phyloP scores from a whole-genome alignment of 1,140 invertebrate species.

The Drosophila jambulina region DNA sequence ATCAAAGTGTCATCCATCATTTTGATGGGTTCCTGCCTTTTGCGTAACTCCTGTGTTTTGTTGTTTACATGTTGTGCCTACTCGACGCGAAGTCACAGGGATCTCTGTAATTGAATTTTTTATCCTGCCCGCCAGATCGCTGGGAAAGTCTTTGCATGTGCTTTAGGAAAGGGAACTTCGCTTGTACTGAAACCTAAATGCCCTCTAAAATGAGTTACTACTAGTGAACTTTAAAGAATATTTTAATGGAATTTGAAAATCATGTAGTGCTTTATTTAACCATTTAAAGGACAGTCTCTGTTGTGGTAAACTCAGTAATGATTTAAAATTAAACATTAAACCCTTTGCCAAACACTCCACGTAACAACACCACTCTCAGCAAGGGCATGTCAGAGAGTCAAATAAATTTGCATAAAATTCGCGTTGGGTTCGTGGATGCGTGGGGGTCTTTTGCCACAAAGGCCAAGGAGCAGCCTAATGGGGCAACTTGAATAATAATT shows the following conservation, averaged over 20 bases:
- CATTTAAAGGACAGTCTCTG: no score
- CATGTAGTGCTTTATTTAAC: no score
- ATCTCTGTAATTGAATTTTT: slow-evolving; percentile 79
- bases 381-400: slow-evolving; percentile 26
- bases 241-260: no score
- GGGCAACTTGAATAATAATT: slow-evolving; percentile 73
- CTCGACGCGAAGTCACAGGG: slow-evolving; percentile 62
- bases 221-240: background rate
- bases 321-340: background rate
- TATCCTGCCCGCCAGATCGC: slow-evolving; percentile 63
- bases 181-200: background rate
- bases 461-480: slow-evolving; percentile 66
- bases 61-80: slow-evolving; percentile 75
- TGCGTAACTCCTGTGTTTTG: slow-evolving; percentile 42
- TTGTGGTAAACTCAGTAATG: background rate
- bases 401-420: slow-evolving; percentile 60
- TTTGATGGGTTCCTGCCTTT: slow-evolving; percentile 68
- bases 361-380: background rate
- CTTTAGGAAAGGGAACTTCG: background rate
- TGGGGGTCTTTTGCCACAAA: slow-evolving; percentile 63
- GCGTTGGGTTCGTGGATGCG: slow-evolving; percentile 37
- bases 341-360: background rate
- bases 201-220: background rate
- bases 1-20: slow-evolving; percentile 82
- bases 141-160: slow-evolving; percentile 54